These are phyloP conservation scores for Chloroceryle inda DNA, from an alignment of 2,797 vertebrate genomes.

Conservation along the genomic window DNA sequence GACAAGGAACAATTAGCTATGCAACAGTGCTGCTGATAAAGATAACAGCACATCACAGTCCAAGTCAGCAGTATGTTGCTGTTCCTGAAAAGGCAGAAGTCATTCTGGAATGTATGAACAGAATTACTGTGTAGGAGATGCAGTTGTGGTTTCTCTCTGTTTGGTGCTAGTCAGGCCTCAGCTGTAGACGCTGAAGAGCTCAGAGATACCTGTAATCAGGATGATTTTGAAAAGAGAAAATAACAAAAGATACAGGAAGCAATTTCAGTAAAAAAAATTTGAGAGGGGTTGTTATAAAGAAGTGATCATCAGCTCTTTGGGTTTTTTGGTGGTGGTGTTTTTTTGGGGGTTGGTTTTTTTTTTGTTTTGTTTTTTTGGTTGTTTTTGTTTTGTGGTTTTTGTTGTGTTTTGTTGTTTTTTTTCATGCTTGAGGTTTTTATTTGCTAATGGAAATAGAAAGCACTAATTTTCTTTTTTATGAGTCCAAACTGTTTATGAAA, in stretches of 20 bases:
- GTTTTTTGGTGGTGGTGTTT: not conserved
- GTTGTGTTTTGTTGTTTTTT: too few relatives aligned
- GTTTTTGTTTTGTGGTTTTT: too few relatives aligned
- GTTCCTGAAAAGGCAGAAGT: not conserved
- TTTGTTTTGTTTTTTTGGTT: too few relatives aligned
- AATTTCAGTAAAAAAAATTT: not conserved
- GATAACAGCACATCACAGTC: fast-evolving
- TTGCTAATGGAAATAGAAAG: not conserved
- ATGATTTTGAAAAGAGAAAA: not conserved
- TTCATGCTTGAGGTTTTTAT: not conserved
- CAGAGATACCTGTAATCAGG: not conserved
- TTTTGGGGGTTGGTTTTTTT: too few relatives aligned
- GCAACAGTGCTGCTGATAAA: not conserved
- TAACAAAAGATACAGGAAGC: not conserved
- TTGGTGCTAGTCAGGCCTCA: not conserved
- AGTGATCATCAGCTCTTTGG: not conserved
- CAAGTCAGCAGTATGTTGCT: not conserved
- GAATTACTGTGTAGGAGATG: not conserved
- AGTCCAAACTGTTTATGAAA: not conserved
- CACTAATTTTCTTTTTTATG: not conserved
- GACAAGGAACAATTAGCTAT: not conserved
- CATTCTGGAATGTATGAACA: not conserved
- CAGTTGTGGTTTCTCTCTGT: not conserved
- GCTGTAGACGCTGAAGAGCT: not conserved
- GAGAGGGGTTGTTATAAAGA: not conserved